Evolutionary conservation across 2,797 vertebrate genomes (phyloP), one percentile per base, ranked within the genome.

Genomic region (Micrastur ruficollis): DNA sequence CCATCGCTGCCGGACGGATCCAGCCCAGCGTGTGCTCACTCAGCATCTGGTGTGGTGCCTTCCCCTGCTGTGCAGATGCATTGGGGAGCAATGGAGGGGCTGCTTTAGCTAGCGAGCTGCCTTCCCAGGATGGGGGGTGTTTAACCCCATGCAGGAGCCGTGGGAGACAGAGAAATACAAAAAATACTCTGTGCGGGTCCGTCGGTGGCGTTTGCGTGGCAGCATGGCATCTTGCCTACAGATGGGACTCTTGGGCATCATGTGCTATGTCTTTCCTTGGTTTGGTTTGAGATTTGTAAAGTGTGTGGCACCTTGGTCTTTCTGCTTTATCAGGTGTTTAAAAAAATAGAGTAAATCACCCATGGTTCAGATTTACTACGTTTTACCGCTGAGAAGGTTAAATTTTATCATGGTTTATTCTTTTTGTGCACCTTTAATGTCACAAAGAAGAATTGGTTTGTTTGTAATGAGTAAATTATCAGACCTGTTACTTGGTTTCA

Each of bases 121-220:
- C 17, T 34, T 38, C 50, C 34, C 0, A 10, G 38, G 62, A 2
- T 6, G 29, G 73, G 22, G 34, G 7, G 12, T 31, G 32, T 46
- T 31, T 5, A 8, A 56, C 9, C 58, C 71, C 58, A 3, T 2
- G 5, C 50, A 5, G 29, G 61, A 72, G 40, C 31, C 12, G 22
- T 3, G 55, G 34, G 32, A 55, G 29, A 7, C 22, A 13, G 6
- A 38, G 44, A 17, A n/a, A 3, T 17, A 5, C 0, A 2, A 20
- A 22, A 20, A 4, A 12, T 20, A 8, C 1, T 23, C 22, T 0
- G 5, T 6, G 6, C 0, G 13, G 31, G 55, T 42, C 32, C 0
- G 1, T n/a, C 0, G 12, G 63, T 4, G 25, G 14, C 2, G 3
- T 34, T 31, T 10, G 70, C 2, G 7, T 31, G 65, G 78, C 3